Conservation (phyloP, 2,113 vertebrate species). For the Alligator mississippiensis region DNA sequence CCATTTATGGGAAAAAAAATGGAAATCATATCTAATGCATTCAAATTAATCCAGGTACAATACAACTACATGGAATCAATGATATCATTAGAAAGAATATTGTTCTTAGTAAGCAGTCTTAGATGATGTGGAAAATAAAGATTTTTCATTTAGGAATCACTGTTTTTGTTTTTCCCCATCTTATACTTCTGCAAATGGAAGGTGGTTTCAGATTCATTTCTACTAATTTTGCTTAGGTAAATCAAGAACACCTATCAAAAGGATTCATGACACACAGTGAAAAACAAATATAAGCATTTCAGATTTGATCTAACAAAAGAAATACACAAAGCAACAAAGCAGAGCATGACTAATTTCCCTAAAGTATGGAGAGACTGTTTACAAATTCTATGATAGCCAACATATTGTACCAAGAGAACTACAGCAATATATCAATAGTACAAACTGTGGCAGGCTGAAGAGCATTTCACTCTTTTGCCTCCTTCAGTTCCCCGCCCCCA, state of each 20-base stretch:
- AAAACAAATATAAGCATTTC: not conserved
- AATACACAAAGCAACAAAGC: not conserved
- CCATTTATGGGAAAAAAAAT: not conserved
- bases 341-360: fast-evolving
- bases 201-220: not conserved
- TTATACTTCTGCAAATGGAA: not conserved
- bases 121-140: not conserved
- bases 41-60: not conserved
- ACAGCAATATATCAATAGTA: fast-evolving
- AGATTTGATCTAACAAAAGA: not conserved
- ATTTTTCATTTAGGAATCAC: not conserved
- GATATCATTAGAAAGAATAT: not conserved
- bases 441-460: fast-evolving
- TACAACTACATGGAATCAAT: not conserved
- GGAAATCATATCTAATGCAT: not conserved
- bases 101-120: not conserved
- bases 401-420: fast-evolving
- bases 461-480: not conserved
- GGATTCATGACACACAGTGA: not conserved
- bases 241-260: not conserved
- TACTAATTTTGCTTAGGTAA: not conserved
- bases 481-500: too few relatives aligned
- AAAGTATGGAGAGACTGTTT: fast-evolving
- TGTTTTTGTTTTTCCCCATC: not conserved
- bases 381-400: fast-evolving